Evolutionary conservation across 2,797 vertebrate species (phyloP).

Genomic region (Myotis planiceps): DNA sequence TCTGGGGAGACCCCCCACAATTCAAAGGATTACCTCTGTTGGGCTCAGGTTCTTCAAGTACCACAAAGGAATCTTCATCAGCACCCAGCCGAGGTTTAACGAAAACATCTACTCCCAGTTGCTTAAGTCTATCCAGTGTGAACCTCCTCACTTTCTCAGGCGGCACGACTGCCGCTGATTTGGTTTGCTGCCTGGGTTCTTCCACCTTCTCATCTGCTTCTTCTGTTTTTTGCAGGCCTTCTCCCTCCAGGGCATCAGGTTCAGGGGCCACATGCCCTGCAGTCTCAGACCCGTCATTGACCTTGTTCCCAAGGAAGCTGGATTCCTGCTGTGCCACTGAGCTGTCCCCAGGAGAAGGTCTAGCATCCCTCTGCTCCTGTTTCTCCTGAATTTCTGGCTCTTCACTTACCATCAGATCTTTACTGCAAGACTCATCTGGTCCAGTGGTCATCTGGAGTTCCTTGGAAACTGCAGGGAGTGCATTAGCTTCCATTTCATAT

Average conservation of each 20-base stretch:
- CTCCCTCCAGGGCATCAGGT: slow-evolving; percentile 33
- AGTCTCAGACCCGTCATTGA: slow-evolving; percentile 12
- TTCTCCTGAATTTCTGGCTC: slow-evolving; percentile 61
- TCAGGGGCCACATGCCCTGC: slow-evolving; percentile 35
- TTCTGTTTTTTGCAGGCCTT: neutral
- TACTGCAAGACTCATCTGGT: slow-evolving; percentile 34
- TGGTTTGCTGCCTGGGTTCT: neutral
- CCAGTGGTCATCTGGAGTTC: neutral
- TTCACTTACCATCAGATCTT: slow-evolving; percentile 1
- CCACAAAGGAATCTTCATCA: slow-evolving; percentile 91
- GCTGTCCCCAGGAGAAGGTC: neutral
- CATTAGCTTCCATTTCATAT: slow-evolving; percentile 38
- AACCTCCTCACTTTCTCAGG: slow-evolving; percentile 88
- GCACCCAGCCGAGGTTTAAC: slow-evolving; percentile 91
- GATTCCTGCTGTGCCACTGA: slow-evolving; percentile 21
- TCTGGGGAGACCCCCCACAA: neutral
- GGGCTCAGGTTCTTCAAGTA: slow-evolving; percentile 90
- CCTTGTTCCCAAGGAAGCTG: neutral
- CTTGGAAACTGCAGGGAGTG: slow-evolving; percentile 5
- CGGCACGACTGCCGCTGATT: neutral
- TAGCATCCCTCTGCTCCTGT: slow-evolving; percentile 10
- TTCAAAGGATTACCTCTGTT: slow-evolving; percentile 89
- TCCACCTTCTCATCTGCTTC: neutral
- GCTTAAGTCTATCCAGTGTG: slow-evolving; percentile 91
- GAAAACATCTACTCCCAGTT: slow-evolving; percentile 94